Base-by-base conservation (phyloP, 2,888 invertebrate species). In the Asteroscopus sphinx region DNA sequence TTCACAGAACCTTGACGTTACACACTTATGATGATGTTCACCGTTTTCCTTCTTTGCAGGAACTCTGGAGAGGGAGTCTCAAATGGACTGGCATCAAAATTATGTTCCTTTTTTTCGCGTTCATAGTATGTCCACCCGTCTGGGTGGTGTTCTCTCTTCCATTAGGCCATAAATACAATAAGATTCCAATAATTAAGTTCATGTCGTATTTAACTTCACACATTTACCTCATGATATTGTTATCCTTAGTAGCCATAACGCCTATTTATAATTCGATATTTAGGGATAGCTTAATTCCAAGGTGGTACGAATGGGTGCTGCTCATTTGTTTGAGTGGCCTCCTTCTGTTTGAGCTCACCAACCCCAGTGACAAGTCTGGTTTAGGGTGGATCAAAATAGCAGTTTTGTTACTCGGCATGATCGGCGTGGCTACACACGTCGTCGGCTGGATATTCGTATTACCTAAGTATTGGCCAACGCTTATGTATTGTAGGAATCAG, bases 161-260 rank as follows among this genome's bases (percentile, higher is more conserved):
- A 47, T 94, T 99, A 84, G 98, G 98, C 36, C 98, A 99, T 94
- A 97, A 97, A 91, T 99, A 98, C 94, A 98, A 99, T 95, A 98
- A 99, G 95, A 98, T 99, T 82, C 99, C 99, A 57, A 99, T 99
- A 85, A 99, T 99, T 85, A 99, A 99, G 94, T 99, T 99, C 94
- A 99, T 99, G 98, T 99, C 99, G 39, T 99, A 99, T 93, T 96
- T 99, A 80, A 99, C 99, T 17, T 99, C 99, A 6, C 99, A 99
- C 93, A 97, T 99, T 81, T 99, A 99, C 93, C 96, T 99, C 76
- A 99, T 99, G 97, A 93, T 98, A 70, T 96, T 99, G 81, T 96
- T 99, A 77, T 96, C 98, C 76, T 95, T 99, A 78, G 98, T 98
- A 59, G 98, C 97, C 37, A 98, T 98, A 69, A 97, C 97, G 63